phyloP scores from a whole-genome alignment of 2,113 vertebrate genomes.

The Odocoileus virginianus region DNA sequence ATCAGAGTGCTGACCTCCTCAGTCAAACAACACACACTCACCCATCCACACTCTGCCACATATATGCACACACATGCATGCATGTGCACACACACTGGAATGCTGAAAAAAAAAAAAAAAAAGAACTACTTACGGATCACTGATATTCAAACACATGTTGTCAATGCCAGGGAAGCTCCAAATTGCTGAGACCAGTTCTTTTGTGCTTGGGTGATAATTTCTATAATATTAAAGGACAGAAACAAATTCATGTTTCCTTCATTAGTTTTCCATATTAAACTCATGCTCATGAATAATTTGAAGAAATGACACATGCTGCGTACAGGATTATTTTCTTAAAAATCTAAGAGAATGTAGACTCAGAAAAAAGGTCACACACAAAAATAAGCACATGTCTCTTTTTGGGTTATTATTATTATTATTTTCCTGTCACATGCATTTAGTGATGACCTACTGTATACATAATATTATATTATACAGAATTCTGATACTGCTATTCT shows the following conservation, averaged over 20 bases:
- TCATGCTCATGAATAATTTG: background rate
- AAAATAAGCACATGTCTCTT: background rate
- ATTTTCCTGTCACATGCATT: background rate
- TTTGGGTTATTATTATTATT: background rate
- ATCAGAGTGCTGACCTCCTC: background rate
- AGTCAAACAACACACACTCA: background rate
- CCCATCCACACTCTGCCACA: background rate
- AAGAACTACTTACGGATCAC: slow-evolving; percentile 77
- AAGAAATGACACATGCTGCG: background rate
- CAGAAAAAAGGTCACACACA: background rate
- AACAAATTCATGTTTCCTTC: slow-evolving; percentile 19
- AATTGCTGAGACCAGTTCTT: slow-evolving; percentile 84
- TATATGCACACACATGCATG: no score
- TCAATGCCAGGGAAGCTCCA: slow-evolving; percentile 91
- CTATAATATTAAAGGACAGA: slow-evolving; percentile 75
- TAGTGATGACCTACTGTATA: background rate
- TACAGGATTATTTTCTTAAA: background rate
- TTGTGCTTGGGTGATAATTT: slow-evolving; percentile 85
- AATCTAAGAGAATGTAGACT: background rate
- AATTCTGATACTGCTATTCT: background rate
- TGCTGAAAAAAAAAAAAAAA: background rate
- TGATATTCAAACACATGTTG: slow-evolving; percentile 84
- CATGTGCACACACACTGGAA: background rate
- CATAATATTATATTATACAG: background rate
- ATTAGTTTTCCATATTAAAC: background rate